Evolutionary conservation across 2,888 invertebrate genomes (phyloP), one percentile per base, ranked within the genome.

Genomic region (Erebia epiphron): DNA sequence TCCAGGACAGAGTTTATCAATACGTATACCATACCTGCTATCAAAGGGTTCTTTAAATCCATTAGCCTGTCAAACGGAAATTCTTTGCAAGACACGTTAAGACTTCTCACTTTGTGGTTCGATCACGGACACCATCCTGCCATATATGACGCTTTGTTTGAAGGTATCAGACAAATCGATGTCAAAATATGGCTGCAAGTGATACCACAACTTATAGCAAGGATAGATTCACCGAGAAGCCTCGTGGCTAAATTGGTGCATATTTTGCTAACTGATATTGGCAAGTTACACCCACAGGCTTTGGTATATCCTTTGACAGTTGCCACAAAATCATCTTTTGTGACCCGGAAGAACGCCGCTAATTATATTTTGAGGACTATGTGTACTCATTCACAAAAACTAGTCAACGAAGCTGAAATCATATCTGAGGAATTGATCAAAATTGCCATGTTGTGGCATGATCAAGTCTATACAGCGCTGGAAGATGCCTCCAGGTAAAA

Each of bases 141-240:
- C 78, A 98, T 99, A 0, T 97, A 98, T 84, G 98, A 99, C 75
- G 98, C 98, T 0, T 95, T 99, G 65, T 95, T 96, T 18, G 98
- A 98, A 78, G 99, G 99, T 0, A 97, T 99, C 77, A 95, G 97
- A 77, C 95, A 97, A 52, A 98, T 99, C 50, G 98, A 99, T 80
- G 98, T 99, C 68, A 98, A 99, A 83, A 99, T 99, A 58, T 99
- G 99, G 99, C 93, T 99, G 14, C 99, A 99, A 94, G 99, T 99
- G 0, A 99, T 99, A 80, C 99, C 99, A 0, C 99, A 99, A 86
- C 92, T 99, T 43, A 99, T 99, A 75, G 99, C 99, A 0, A 95
- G 99, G 67, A 99, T 99, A 70, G 99, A 99, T 86, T 98, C 98
- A 0, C 97, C 97, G 0, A 94, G 98, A 21, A 96, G 96, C 75